These are phyloP conservation scores for Gastracanthus pulcherrimus DNA, from an alignment of 2,888 invertebrate genomes.

Conservation along the genomic window DNA sequence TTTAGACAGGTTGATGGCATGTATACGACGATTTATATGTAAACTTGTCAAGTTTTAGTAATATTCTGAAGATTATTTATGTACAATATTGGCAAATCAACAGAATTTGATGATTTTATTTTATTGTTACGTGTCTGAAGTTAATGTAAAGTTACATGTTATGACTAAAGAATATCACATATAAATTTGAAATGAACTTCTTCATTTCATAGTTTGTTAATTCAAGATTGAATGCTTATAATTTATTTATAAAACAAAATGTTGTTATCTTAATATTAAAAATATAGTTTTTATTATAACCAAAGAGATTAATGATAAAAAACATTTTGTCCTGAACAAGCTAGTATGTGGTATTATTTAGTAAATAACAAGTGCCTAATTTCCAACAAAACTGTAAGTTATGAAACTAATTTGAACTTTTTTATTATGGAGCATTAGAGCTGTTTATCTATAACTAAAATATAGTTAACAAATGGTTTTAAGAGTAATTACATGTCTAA, in stretches of 20 bases:
- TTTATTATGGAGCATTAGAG: background rate
- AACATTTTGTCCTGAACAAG: background rate
- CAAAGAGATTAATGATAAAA: background rate
- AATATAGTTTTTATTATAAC: background rate
- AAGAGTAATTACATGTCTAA: slow-evolving; percentile 2
- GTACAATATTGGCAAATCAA: background rate
- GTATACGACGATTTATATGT: background rate
- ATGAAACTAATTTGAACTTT: background rate
- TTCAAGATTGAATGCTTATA: too few relatives aligned
- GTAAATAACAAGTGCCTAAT: slow-evolving; percentile 12
- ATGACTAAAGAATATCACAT: slow-evolving; percentile 8
- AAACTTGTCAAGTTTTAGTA: background rate
- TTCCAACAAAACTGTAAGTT: background rate
- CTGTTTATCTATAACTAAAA: background rate
- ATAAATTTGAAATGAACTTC: background rate
- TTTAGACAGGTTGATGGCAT: background rate
- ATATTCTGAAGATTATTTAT: background rate
- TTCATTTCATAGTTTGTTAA: background rate
- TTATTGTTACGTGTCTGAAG: background rate
- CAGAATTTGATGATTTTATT: background rate
- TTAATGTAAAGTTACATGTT: slow-evolving; percentile 7
- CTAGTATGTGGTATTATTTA: slow-evolving; percentile 2
- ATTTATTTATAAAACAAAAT: too few relatives aligned
- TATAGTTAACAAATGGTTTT: background rate
- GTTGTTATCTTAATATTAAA: too few relatives aligned